A percentile compares a stretch with the other conserved stretches of the same genome.
These are phyloP conservation scores for Heliconius hewitsoni DNA, from an alignment of 1,140 invertebrate genomes.

Conservation along the genomic window DNA sequence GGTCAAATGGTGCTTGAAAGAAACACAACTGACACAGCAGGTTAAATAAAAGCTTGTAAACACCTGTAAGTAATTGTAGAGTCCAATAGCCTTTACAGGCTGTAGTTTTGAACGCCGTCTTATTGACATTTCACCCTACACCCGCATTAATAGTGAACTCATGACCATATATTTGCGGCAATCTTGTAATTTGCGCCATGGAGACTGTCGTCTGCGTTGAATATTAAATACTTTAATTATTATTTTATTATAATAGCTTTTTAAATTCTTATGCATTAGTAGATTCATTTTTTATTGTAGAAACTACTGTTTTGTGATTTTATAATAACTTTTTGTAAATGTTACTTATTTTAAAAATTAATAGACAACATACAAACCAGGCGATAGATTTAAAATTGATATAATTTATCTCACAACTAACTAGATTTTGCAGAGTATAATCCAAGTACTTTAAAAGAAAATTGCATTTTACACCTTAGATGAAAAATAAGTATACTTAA, in stretches of 20 bases:
- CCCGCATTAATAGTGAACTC: constrained; percentile 18
- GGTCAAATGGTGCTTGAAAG: too few species aligned
- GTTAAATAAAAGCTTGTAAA: too few species aligned
- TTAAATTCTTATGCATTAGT: neutral
- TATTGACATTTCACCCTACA: constrained; percentile 5
- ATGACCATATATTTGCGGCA: constrained; percentile 1
- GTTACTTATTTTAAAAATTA: too few species aligned
- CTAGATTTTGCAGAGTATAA: neutral
- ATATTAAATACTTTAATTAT: constrained; percentile 19
- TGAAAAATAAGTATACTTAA: neutral
- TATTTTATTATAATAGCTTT: neutral
- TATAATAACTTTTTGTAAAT: neutral
- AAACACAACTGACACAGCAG: too few species aligned
- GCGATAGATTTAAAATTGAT: neutral
- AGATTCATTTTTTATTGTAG: neutral
- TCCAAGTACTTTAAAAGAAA: constrained; percentile 5
- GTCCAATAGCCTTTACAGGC: neutral
- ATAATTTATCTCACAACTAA: neutral
- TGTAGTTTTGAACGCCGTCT: neutral
- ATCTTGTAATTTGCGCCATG: constrained; percentile 17
- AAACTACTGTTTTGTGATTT: neutral
- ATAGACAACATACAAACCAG: too few species aligned
- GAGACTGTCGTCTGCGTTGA: neutral
- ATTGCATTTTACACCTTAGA: neutral
- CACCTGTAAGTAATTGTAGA: neutral